Evolutionary conservation across 2,113 vertebrate species (phyloP).

Genomic region (Fulmarus glacialis): DNA sequence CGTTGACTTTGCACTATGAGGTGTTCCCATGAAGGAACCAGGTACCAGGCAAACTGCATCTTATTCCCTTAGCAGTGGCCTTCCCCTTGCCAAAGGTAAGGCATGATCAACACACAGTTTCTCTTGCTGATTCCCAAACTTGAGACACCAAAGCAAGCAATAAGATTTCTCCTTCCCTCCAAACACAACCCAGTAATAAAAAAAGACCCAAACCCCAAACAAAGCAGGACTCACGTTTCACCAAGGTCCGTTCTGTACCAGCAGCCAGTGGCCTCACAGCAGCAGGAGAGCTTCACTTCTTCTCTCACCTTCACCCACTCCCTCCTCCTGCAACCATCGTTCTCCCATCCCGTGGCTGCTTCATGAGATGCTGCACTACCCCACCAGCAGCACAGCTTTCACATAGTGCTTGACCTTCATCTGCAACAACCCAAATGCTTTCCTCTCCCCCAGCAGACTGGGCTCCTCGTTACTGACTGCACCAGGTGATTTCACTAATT

Average conservation of each 20-base stretch:
- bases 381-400: not conserved
- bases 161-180: not conserved
- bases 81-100: not conserved
- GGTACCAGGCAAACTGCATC: fast-evolving
- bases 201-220: not conserved
- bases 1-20: fast-evolving
- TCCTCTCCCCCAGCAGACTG: not conserved
- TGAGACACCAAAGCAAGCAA: not conserved
- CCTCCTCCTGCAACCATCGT: fast-evolving
- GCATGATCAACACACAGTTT: fast-evolving
- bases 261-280: not conserved
- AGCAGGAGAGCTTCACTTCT: not conserved
- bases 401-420: fast-evolving
- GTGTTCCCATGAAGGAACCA: fast-evolving
- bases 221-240: not conserved
- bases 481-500: not conserved
- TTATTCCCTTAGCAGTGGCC: not conserved
- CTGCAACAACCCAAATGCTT: not conserved
- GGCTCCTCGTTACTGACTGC: fast-evolving
- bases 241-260: fast-evolving
- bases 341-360: too few species aligned
- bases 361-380: fast-evolving
- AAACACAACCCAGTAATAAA: not conserved
- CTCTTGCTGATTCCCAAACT: not conserved
- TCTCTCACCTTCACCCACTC: too few species aligned